Evolutionary conservation across 2,113 vertebrate genomes (phyloP).

Genomic region (Mus spicilegus): DNA sequence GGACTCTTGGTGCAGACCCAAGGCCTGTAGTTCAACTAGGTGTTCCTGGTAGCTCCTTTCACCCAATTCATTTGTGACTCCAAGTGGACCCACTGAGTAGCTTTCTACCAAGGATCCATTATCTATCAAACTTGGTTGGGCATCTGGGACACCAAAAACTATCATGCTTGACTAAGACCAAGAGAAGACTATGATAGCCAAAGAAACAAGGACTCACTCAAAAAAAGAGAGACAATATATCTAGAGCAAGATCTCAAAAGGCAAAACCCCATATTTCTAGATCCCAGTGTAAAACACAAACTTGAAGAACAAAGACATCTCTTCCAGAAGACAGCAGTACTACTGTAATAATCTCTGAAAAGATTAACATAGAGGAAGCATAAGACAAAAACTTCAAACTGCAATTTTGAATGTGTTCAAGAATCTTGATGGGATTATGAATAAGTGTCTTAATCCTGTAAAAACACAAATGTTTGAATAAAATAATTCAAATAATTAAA

Average conservation of each 20-base stretch:
- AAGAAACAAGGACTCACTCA: neutral
- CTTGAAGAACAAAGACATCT: neutral
- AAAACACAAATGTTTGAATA: neutral
- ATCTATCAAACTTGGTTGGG: neutral
- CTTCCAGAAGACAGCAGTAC: neutral
- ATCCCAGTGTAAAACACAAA: neutral
- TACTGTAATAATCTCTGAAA: neutral
- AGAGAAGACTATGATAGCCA: neutral
- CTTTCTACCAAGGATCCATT: neutral
- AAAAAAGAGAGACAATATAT: neutral
- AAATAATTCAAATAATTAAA: neutral
- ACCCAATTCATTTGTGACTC: neutral
- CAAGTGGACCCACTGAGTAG: neutral
- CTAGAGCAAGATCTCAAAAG: neutral
- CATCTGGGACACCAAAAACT: neutral
- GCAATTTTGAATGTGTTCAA: neutral
- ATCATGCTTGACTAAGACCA: neutral
- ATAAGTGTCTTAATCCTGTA: neutral
- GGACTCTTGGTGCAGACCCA: neutral
- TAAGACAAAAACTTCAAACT: neutral
- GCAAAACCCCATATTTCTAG: neutral
- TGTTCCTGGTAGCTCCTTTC: neutral
- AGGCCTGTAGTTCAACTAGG: neutral
- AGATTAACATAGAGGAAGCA: neutral
- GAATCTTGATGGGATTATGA: neutral